A percentile compares a stretch with the other conserved stretches of the same genome.
These are phyloP conservation scores for Aurelia aurita DNA, from an alignment of 30 jellyfish, hydroid and myxozoan species.

Conservation along the genomic window DNA sequence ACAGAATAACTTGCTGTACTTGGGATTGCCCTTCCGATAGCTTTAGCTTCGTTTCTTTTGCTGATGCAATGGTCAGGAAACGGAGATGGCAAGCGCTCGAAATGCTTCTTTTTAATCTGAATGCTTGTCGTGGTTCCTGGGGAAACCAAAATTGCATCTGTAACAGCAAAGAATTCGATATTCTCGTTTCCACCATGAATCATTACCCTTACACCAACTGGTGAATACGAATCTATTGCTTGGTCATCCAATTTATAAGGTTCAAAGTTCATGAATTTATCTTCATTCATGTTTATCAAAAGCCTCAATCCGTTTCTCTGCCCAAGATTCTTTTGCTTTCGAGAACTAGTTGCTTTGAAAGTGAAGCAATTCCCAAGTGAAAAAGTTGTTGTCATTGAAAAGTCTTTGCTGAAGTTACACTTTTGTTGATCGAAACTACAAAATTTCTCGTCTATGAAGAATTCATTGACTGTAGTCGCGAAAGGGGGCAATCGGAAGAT, in stretches of 20 bases:
- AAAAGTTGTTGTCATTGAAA: neutral
- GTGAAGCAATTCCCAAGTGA: conserved; percentile 10
- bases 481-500: too few relatives aligned
- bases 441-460: neutral
- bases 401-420: neutral
- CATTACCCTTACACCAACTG: neutral
- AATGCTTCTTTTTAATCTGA: neutral
- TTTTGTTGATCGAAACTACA: neutral
- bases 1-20: neutral
- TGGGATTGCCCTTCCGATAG: neutral
- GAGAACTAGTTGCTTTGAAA: neutral
- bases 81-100: neutral
- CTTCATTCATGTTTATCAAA: neutral
- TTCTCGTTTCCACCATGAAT: neutral
- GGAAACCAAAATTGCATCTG: neutral
- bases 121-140: conserved; percentile 4
- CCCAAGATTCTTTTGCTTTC: neutral
- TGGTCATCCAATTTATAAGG: too few relatives aligned
- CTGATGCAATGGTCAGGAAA: neutral
- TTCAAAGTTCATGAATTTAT: neutral
- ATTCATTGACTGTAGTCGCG: neutral
- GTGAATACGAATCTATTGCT: neutral
- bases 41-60: neutral
- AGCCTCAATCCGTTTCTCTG: neutral
- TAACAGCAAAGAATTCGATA: neutral